Evolutionary conservation across 2,888 invertebrate species (phyloP), one percentile per base, ranked within the genome.

Genomic region (Sarcophaga variegata): DNA sequence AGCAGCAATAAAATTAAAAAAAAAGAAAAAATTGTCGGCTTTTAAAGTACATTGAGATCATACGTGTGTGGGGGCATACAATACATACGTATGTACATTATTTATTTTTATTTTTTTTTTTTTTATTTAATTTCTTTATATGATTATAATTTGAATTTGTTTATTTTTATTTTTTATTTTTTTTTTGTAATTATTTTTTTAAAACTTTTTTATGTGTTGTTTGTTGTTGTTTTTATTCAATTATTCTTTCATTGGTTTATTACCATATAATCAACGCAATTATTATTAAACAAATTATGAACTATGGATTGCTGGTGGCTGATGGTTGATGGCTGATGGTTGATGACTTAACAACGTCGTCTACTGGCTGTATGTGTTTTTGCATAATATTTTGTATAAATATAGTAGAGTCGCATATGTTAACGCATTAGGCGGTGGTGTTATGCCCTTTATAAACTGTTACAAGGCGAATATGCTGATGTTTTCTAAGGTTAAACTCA

Each of bases 321-420:
- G 67, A 27, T 62, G n/a, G 27, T 67, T 49, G 49, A 49, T 49
- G 12, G 12, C 2, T 49, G 4, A 14, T 54, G 17, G 12, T 75
- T 67, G 67, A 49, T 62, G n/a, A 49, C 74, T 74, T 47, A 37
- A 37, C 37, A 37, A 8, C 37, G 2, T 8, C 37, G 37, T 37
- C 37, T 37, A 37, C 37, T 37, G 0, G 8, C 2, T 37, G 8
- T 10, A 37, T 37, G 10, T 49, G 22, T 54, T 3, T 54, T 74
- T 60, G 81, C 81, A 81, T 75, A 81, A 62, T 69, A 11, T 75
- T 81, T 69, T 75, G 67, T 69, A 69, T 74, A 37, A 37, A 37
- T 3, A 49, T 8, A 77, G 47, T 27, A 49, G 12, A 77, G 60
- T 27, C 74, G 8, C 74, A 17, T 27, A 70, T 17, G 37, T 37